Evolutionary conservation across 2,113 vertebrate genomes (phyloP).

Genomic region (Chaetodon trifascialis): DNA sequence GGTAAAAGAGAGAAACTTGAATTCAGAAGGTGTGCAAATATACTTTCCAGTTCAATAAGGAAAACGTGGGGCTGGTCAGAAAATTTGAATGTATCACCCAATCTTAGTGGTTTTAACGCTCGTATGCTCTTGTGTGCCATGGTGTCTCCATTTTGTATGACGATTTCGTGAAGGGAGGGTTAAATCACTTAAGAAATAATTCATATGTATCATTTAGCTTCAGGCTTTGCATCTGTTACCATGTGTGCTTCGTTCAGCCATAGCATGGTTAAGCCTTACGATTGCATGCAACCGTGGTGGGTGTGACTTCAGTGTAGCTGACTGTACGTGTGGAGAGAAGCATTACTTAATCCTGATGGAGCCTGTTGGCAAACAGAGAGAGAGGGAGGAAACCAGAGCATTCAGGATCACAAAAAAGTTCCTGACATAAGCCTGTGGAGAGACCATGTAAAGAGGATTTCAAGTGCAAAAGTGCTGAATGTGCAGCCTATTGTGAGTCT

Average conservation of each 20-base stretch:
- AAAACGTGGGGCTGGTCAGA: too few relatives aligned
- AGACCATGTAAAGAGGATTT: constrained; percentile 26
- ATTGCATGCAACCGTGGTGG: constrained; percentile 12
- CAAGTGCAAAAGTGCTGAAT: constrained; percentile 24
- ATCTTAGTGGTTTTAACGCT: not conserved
- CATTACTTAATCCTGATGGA: constrained; percentile 36
- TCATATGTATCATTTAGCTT: not conserved
- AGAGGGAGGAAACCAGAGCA: constrained; percentile 16
- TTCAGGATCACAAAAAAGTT: constrained; percentile 8
- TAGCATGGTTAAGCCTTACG: not conserved
- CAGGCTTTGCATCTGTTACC: not conserved
- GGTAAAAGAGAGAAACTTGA: too few relatives aligned
- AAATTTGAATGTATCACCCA: not conserved
- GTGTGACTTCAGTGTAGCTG: constrained; percentile 23
- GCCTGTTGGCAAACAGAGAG: constrained; percentile 3
- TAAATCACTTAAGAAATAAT: not conserved
- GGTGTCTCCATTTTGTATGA: not conserved
- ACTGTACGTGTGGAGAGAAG: constrained; percentile 19
- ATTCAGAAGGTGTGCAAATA: too few relatives aligned
- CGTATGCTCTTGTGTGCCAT: not conserved
- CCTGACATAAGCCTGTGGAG: constrained; percentile 20
- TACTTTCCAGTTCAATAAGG: too few relatives aligned
- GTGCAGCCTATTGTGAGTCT: constrained; percentile 17
- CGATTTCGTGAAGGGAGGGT: not conserved
- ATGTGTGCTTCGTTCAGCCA: not conserved